Evolutionary conservation across 2,888 invertebrate genomes (phyloP).

Genomic region (Biston stratarius): DNA sequence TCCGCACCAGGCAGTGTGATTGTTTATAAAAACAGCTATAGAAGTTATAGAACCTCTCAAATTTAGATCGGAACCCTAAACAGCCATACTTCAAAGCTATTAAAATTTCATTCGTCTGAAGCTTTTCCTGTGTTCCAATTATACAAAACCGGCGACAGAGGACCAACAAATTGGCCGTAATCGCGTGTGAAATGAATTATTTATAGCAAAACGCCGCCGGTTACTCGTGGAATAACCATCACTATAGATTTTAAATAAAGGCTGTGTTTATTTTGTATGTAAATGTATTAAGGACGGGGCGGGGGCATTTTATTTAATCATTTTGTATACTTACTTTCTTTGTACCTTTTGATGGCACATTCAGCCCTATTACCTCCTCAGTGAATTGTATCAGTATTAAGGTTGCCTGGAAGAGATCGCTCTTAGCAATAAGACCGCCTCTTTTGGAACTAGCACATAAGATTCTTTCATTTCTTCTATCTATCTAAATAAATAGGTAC

Average conservation of each 20-base stretch:
- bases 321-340: no score
- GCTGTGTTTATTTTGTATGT: conserved; percentile 12
- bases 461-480: no score
- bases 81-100: conserved; percentile 1
- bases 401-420: no score
- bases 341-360: no score
- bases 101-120: conserved; percentile 24
- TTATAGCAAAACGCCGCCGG: conserved; percentile 17
- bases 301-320: not conserved
- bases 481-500: no score
- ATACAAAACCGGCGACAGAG: conserved; percentile 24
- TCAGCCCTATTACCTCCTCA: no score
- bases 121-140: conserved; percentile 32
- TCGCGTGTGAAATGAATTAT: conserved; percentile 33
- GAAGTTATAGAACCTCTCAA: no score
- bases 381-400: no score
- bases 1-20: no score
- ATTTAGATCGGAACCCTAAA: conserved; percentile 5
- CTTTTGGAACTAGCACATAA: no score
- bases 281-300: conserved; percentile 14
- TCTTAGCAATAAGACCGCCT: no score
- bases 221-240: conserved; percentile 29
- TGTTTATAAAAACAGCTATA: no score
- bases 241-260: conserved; percentile 28
- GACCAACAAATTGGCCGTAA: conserved; percentile 23